A percentile compares a stretch with the other conserved stretches of the same genome.
phyloP scores from a whole-genome alignment of 2,113 vertebrate species.

The Antigone vipio region DNA sequence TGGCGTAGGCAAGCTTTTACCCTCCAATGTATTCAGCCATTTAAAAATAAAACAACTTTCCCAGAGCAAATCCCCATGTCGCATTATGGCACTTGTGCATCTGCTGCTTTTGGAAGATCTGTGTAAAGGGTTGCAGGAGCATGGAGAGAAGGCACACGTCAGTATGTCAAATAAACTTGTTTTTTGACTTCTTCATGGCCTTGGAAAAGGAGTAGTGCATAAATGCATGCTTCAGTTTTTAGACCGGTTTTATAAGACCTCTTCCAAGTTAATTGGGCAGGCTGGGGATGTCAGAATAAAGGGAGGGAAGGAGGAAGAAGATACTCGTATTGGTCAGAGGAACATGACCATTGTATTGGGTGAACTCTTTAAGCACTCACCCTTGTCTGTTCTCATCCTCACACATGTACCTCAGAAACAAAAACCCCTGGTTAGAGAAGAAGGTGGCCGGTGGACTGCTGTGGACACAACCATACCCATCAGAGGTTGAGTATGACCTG shows the following conservation, averaged over 20 bases:
- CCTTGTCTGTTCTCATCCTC: background rate
- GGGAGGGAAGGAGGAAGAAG: background rate
- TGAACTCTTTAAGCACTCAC: background rate
- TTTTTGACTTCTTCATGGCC: background rate
- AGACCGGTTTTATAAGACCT: background rate
- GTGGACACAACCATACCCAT: background rate
- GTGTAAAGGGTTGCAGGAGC: background rate
- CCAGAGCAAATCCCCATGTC: background rate
- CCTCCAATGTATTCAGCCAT: background rate
- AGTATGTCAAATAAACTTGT: background rate
- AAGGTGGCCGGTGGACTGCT: background rate
- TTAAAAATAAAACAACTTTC: background rate
- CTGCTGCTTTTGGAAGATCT: background rate
- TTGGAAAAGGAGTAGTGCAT: background rate
- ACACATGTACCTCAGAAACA: rapidly evolving
- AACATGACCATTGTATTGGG: background rate
- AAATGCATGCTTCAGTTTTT: background rate
- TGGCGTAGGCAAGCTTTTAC: background rate
- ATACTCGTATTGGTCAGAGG: background rate
- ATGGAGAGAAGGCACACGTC: background rate
- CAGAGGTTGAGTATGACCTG: background rate
- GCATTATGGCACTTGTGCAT: background rate
- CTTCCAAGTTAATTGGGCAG: background rate
- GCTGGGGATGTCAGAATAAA: background rate
- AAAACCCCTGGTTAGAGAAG: background rate